A percentile compares a stretch with the other conserved stretches of the same genome.
These are phyloP conservation scores for Fragum whitleyi DNA, from an alignment of 2,888 invertebrate species.

Conservation along the genomic window DNA sequence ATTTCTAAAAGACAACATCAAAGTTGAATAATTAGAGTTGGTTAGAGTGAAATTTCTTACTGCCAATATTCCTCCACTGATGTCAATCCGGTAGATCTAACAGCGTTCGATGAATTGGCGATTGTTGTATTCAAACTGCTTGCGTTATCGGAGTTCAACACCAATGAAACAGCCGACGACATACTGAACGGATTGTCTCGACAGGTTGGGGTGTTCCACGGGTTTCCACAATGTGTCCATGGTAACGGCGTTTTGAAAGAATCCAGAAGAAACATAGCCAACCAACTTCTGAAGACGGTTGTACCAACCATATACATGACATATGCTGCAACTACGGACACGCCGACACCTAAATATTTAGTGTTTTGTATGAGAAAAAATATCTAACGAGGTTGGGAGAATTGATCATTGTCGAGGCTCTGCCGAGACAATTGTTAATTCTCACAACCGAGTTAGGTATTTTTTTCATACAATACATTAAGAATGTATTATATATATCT, in stretches of 20 bases:
- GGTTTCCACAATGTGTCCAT: constrained; percentile 83
- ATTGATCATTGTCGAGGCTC: too few relatives aligned
- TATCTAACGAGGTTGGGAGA: too few relatives aligned
- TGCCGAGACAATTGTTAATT: too few relatives aligned
- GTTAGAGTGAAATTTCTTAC: not conserved
- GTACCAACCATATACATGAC: constrained; percentile 45
- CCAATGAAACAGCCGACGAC: not conserved
- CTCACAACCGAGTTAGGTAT: too few relatives aligned
- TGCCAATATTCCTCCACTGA: constrained; percentile 28
- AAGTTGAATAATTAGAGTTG: too few relatives aligned
- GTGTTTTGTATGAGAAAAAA: too few relatives aligned
- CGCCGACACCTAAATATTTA: constrained; percentile 41
- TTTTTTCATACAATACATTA: too few relatives aligned
- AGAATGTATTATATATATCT: too few relatives aligned
- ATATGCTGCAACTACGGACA: constrained; percentile 32
- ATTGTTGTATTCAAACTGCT: not conserved
- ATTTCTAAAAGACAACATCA: too few relatives aligned
- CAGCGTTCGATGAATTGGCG: too few relatives aligned
- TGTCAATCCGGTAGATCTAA: not conserved
- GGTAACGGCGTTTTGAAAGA: constrained; percentile 82
- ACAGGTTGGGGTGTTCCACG: constrained; percentile 84
- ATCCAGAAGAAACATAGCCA: constrained; percentile 78
- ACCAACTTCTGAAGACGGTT: constrained; percentile 46
- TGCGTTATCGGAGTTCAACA: not conserved
- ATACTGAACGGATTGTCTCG: constrained; percentile 47